Evolutionary conservation across 2,113 vertebrate species (phyloP), one percentile per base, ranked within the genome.

Genomic region (Corythaixoides concolor): DNA sequence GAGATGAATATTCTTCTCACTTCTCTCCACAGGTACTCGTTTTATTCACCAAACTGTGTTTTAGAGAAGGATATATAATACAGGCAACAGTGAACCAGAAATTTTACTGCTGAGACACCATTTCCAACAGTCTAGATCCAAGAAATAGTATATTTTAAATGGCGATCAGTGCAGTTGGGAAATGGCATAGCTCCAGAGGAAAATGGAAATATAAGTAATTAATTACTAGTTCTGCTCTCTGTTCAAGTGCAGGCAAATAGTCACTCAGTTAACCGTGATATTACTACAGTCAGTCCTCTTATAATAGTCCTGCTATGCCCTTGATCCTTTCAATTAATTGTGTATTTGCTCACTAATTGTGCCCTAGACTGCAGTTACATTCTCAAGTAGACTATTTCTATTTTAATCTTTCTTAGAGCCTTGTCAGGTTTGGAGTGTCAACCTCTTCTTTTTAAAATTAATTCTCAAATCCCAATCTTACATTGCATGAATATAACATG

Each of bases 401-500:
- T 49, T 85, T 64, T 41, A 80, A 64, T 90, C 58, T 82, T 59
- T 52, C 94, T 72, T 22, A 73, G 43, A 91, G 39, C 43, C 26
- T 52, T 85, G 62, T 74, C 94, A 91, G 74, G 32, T 55, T 47
- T 85, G 74, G 60, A 85, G 47, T n/a, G n/a, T 56, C 93, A 72
- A 39, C 52, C 13, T 37, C 37, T 55, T 39, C 39, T 52, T 5
- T 56, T 45, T 24, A 6, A 11, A 53, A 79, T 64, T 16, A 79
- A 52, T 79, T 35, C 75, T 66, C 41, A 41, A 55, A 66, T 70
- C 69, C 73, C 60, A 19, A 0, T 28, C 5, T 47, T 5, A 0
- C 0, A 8, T 19, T 35, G 43, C 28, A 30, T 3, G 9, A 33
- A 8, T 60, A 5, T 17, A 39, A 16, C 20, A 16, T 0, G 6